Evolutionary conservation across 2,888 invertebrate species (phyloP), one percentile per base, ranked within the genome.

Genomic region (Sinhomidia bicolor): DNA sequence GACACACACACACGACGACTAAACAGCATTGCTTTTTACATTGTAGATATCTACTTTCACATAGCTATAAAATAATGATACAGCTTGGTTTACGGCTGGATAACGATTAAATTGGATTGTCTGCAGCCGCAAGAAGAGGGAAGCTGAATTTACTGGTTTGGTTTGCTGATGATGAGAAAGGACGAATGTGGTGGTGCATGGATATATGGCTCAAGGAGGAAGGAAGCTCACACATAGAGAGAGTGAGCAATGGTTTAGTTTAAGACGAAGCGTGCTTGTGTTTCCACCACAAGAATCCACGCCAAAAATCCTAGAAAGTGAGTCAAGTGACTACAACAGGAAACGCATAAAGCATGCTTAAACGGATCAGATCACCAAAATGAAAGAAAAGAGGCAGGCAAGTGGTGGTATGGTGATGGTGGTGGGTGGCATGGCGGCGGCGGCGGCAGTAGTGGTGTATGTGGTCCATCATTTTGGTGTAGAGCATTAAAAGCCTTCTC

Each of bases 31-130:
- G 47, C 10, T 2, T 10, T 47, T 47, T n/a, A 14, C 14, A 47
- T 12, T 17, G n/a, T 41, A 14, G n/a, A n/a, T n/a, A n/a, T n/a
- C n/a, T n/a, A n/a, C n/a, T n/a, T 23, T 12, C 57, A 62, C 36
- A 23, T 26, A 65, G 47, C 29, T 65, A 83, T 68, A 32, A 68
- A 26, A 68, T 82, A 80, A 86, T 78, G 85, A 86, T 86, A 68
- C 86, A 80, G 57, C 80, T 57, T 86, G 80, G 79, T 86, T 86
- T 86, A 86, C 60, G 71, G 44, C 80, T 80, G 80, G 80, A 79
- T 79, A 71, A 71, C 47, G 71, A 79, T 80, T 44, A 80, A 86
- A 86, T 86, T 80, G 86, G 86, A 86, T 86, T 85, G 78, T 85
- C 51, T 44, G n/a, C 26, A 29, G 41, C 36, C 9, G n/a, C 23